Evolutionary conservation across 2,888 invertebrate genomes (phyloP).

Genomic region (Diaprepes abbreviatus): DNA sequence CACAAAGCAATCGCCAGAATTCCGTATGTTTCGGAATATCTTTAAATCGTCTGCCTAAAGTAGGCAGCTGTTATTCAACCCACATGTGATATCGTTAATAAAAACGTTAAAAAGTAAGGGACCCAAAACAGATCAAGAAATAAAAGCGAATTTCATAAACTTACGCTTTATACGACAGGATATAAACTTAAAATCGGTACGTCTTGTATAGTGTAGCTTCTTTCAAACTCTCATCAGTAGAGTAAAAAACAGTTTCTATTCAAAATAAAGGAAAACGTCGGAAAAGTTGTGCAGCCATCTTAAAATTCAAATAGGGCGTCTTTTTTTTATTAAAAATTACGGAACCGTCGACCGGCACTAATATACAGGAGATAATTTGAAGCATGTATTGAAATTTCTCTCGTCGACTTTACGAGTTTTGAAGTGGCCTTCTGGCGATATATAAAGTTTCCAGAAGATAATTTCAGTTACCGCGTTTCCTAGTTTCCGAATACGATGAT

Average conservation of each 20-base stretch:
- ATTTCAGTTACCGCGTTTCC: constrained; percentile 5
- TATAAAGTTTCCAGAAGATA: constrained; percentile 14
- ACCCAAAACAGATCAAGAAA: too few species aligned
- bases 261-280: neutral
- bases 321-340: constrained; percentile 12
- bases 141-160: too few species aligned
- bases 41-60: too few species aligned
- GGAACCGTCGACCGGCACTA: constrained; percentile 7
- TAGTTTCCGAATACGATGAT: constrained; percentile 13
- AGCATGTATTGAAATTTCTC: constrained; percentile 4
- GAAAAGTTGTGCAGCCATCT: neutral
- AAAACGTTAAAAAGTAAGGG: too few species aligned
- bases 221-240: too few species aligned
- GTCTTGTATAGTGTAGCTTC: too few species aligned
- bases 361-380: constrained; percentile 14
- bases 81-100: too few species aligned
- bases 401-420: constrained; percentile 15
- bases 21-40: too few species aligned
- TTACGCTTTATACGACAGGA: too few species aligned
- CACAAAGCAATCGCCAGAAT: too few species aligned
- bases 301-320: neutral
- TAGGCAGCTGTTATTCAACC: too few species aligned
- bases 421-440: constrained; percentile 1
- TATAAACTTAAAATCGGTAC: too few species aligned
- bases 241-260: neutral